Conservation (phyloP, 2,888 invertebrate genomes). For the Epistrophe grossulariae region DNA sequence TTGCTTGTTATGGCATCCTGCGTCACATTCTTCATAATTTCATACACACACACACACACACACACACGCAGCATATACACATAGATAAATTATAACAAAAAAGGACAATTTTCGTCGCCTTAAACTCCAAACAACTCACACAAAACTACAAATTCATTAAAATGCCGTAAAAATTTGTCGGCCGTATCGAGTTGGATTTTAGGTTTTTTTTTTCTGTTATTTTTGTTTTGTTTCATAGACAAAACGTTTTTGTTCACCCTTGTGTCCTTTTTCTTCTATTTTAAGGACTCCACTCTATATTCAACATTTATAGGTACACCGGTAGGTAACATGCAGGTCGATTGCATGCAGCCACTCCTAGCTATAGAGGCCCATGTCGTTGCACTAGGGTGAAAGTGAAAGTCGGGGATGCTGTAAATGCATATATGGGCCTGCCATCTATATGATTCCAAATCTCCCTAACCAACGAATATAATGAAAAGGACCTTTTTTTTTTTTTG, state of each 20-base stretch:
- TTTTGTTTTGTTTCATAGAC: conserved; percentile 29
- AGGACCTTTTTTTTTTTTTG: conserved; percentile 44
- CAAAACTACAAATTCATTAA: conserved; percentile 77
- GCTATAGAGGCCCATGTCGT: conserved; percentile 36
- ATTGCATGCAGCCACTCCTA: conserved; percentile 64
- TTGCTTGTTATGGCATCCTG: conserved; percentile 78
- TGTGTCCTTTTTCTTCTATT: conserved; percentile 62
- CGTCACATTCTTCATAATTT: conserved; percentile 77
- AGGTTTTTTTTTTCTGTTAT: conserved; percentile 40
- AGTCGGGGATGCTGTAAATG: conserved; percentile 66
- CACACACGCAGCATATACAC: no score
- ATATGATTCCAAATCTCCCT: conserved; percentile 16
- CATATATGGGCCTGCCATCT: conserved; percentile 18
- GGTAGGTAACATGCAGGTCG: conserved; percentile 62
- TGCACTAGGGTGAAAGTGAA: conserved; percentile 70
- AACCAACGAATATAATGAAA: conserved; percentile 11
- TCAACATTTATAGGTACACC: neutral
- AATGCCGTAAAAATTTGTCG: conserved; percentile 77
- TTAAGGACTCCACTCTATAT: conserved; percentile 43
- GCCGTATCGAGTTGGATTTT: conserved; percentile 60
- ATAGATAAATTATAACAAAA: conserved; percentile 20
- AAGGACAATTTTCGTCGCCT: conserved; percentile 71
- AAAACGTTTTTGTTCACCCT: conserved; percentile 40
- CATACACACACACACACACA: conserved; percentile 23
- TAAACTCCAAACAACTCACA: conserved; percentile 42